A percentile compares a stretch with the other conserved stretches of the same genome.
phyloP scores from a whole-genome alignment of 2,888 invertebrate species.

The Tipula unca region DNA sequence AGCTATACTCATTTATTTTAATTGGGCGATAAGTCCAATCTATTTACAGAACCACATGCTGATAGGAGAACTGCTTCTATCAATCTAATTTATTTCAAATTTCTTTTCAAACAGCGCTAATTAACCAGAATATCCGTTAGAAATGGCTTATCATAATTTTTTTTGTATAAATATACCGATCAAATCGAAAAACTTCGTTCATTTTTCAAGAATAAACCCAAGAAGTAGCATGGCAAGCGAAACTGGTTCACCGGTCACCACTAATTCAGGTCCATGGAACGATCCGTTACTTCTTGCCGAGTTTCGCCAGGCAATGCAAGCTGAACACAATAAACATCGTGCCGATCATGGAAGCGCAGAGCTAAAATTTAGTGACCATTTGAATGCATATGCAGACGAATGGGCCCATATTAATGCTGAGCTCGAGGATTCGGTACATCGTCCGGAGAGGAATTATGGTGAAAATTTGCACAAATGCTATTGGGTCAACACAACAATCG shows the following conservation, averaged over 20 bases:
- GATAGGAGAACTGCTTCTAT: too few relatives aligned
- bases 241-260: neutral
- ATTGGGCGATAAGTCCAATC: too few relatives aligned
- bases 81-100: neutral
- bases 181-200: neutral
- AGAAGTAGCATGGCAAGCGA: neutral
- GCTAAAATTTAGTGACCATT: neutral
- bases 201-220: neutral
- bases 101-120: neutral
- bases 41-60: neutral
- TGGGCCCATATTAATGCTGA: neutral
- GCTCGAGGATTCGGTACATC: constrained; percentile 46
- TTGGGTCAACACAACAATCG: neutral
- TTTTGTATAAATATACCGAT: neutral
- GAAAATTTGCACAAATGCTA: constrained; percentile 63
- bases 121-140: neutral
- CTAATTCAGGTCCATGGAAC: neutral
- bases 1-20: too few relatives aligned
- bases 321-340: neutral
- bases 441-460: constrained; percentile 68
- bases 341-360: neutral
- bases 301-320: neutral
- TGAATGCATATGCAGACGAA: neutral
- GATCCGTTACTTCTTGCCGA: neutral
- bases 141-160: neutral